Base-by-base conservation (phyloP, 2,113 vertebrate species). In the Phaethornis superciliosus region DNA sequence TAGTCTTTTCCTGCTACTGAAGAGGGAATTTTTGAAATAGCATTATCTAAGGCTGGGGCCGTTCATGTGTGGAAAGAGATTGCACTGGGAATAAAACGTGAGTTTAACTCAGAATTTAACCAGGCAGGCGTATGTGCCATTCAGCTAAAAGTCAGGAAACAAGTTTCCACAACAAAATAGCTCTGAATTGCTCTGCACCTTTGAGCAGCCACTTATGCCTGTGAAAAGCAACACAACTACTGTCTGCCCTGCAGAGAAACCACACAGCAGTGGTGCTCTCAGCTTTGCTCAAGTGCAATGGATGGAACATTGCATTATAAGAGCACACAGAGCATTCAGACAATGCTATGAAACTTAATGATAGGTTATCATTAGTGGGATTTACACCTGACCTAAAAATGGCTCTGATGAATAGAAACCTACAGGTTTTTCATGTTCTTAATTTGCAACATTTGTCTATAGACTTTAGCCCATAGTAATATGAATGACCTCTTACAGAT, bases 91-190 rank as follows among this genome's bases (percentile, higher is more conserved):
- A 72, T 68, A 91, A 90, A 92, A 87, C 10, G 60, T 35, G 77
- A 89, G 30, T 78, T 90, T 93, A 89, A 59, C 26, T 86, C 68
- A 70, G 65, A 62, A 69, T 88, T 89, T 90, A 92, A 86, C 82
- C 77, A 77, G 40, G 77, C 87, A 87, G 70, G 62, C 95, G 20
- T 46, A 42, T 4, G 1, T 22, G 56, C 42, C 42, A 47, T 90
- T 93, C 72, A 81, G 94, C 84, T 77, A 91, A 88, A 32, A 46
- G 60, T 49, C 52, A 64, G 51, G 64, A 85, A 85, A 80, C 24
- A 70, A 76, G 80, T 62, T 90, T 81, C 59, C 33, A 12, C 79
- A 63, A 42, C 60, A 11, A 56, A 79, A 92, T 47, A 70, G 54
- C 64, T 87, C 62, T 72, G 74, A 78, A 87, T 70, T 78, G 69